phyloP scores from a whole-genome alignment of 2,113 vertebrate genomes.

The Hippoglossus stenolepis region DNA sequence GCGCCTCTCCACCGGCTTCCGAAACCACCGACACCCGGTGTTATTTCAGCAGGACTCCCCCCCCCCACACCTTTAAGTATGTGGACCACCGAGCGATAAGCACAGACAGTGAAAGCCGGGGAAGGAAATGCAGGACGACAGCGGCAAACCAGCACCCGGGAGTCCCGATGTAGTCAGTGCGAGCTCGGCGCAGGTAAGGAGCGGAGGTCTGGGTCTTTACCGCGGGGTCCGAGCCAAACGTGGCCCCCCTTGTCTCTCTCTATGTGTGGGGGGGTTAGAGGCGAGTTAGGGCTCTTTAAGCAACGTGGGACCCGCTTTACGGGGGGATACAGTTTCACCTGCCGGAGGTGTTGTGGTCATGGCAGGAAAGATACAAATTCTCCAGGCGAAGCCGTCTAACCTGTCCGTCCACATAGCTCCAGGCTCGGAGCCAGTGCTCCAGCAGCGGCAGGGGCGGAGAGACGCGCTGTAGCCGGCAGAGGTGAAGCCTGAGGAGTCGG shows the following conservation, averaged over 20 bases:
- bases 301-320: neutral
- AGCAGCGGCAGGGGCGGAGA: neutral
- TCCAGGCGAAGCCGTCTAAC: constrained; percentile 51
- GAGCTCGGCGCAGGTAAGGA: constrained; percentile 55
- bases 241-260: neutral
- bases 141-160: constrained; percentile 56
- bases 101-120: constrained; percentile 15
- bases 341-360: neutral
- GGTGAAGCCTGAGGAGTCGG: neutral
- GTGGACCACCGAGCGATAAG: constrained; percentile 24
- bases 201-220: neutral
- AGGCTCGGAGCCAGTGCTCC: neutral
- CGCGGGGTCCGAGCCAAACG: neutral
- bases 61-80: neutral
- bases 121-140: constrained; percentile 75
- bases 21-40: neutral
- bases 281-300: accelerated
- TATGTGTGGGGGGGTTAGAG: neutral
- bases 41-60: neutral
- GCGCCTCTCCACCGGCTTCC: neutral
- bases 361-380: neutral
- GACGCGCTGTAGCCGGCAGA: neutral
- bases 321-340: neutral
- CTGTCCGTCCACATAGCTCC: constrained; percentile 62
- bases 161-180: constrained; percentile 22